Percentiles rank a stretch among this genome's conserved stretches.
These are phyloP conservation scores for Leptinotarsa juncta DNA, from an alignment of 2,888 invertebrate species.

Conservation along the genomic window DNA sequence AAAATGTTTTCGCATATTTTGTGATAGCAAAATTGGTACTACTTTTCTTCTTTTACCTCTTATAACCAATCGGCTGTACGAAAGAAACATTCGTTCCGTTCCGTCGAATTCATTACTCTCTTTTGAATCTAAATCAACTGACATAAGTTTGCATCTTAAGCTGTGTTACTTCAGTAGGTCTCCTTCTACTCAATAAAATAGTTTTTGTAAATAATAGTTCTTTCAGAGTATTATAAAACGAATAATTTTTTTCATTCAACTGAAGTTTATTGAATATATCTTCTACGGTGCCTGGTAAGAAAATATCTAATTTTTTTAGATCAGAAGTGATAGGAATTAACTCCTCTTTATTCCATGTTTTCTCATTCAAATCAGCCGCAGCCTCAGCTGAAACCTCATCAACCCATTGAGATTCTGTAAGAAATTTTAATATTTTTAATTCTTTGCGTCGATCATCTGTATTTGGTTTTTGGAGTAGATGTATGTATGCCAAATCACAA, in stretches of 20 bases:
- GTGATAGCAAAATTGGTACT: no score
- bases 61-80: no score
- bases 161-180: no score
- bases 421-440: constrained; percentile 46
- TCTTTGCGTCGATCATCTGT: constrained; percentile 40
- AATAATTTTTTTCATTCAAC: constrained; percentile 25
- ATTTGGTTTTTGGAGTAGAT: constrained; percentile 40
- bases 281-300: constrained; percentile 33
- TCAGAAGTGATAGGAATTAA: constrained; percentile 46
- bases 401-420: constrained; percentile 49
- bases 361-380: constrained; percentile 42
- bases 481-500: constrained; percentile 34
- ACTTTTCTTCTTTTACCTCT: no score
- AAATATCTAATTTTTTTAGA: constrained; percentile 42
- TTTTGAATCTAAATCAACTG: no score
- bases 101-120: no score
- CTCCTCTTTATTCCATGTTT: constrained; percentile 49
- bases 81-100: no score
- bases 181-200: neutral
- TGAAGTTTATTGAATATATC: constrained; percentile 23
- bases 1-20: no score
- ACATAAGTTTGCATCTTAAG: no score
- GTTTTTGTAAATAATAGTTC: constrained; percentile 26
- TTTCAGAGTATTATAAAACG: constrained; percentile 39
- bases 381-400: constrained; percentile 49